These are phyloP conservation scores for Fragariocoptes setiger DNA, from an alignment of 1,140 invertebrate genomes.

Conservation along the genomic window DNA sequence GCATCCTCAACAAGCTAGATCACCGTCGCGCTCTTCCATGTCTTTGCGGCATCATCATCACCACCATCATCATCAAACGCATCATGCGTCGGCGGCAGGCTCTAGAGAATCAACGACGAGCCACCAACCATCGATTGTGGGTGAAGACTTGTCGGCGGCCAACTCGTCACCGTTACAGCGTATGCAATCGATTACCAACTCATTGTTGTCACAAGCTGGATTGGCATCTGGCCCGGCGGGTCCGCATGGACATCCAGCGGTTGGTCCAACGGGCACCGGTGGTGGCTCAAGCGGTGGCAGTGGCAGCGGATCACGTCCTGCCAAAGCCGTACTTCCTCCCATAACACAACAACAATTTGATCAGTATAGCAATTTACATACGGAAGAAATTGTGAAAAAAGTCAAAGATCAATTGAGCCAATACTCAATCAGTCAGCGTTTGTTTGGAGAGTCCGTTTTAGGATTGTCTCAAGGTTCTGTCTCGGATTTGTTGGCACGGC, in stretches of 20 bases:
- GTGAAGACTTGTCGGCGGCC: conserved; percentile 1
- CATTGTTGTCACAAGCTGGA: conserved; percentile 58
- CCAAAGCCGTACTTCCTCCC: conserved; percentile 77
- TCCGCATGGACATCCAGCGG: conserved; percentile 13
- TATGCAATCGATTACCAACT: conserved; percentile 92
- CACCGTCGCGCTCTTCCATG: no score
- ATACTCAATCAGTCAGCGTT: conserved; percentile 86
- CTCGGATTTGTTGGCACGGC: conserved; percentile 63
- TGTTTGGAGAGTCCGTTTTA: conserved; percentile 87
- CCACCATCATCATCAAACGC: no score
- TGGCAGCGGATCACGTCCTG: conserved; percentile 46
- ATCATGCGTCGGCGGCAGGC: no score
- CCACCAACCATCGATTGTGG: not conserved
- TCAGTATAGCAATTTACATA: conserved; percentile 86
- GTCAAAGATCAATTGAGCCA: conserved; percentile 89
- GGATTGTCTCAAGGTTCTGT: conserved; percentile 84
- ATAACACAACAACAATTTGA: conserved; percentile 98
- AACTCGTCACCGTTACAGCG: conserved; percentile 47
- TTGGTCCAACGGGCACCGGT: no score
- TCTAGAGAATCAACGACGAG: no score
- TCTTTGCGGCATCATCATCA: no score
- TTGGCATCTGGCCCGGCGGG: conserved; percentile 10
- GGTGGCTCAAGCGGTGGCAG: conserved; percentile 34
- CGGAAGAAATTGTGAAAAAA: conserved; percentile 84
- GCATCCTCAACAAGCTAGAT: no score